These are phyloP conservation scores for Paguma larvata DNA, from an alignment of 2,797 vertebrate genomes.

Conservation along the genomic window DNA sequence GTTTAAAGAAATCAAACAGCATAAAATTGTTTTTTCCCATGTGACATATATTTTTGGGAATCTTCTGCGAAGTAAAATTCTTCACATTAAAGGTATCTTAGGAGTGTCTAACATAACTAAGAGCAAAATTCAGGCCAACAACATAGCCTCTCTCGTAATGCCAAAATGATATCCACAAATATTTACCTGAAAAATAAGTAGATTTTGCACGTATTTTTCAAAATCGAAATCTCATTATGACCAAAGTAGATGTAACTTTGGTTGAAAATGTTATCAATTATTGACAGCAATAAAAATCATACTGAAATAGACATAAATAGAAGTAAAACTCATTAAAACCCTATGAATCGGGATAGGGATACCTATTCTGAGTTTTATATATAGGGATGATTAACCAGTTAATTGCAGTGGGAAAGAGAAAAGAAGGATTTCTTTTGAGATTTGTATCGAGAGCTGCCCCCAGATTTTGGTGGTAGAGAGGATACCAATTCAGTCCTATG, in stretches of 20 bases:
- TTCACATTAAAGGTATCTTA: neutral
- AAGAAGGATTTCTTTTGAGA: neutral
- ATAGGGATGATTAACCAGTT: neutral
- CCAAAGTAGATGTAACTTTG: neutral
- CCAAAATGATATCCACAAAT: neutral
- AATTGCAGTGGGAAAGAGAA: neutral
- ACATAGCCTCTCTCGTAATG: neutral
- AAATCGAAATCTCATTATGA: constrained; percentile 1
- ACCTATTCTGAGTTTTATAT: neutral
- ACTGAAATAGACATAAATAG: neutral
- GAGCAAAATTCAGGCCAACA: neutral
- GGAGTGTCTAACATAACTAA: neutral
- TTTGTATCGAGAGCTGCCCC: neutral
- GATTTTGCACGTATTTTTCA: neutral
- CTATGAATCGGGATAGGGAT: neutral
- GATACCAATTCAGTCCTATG: no score
- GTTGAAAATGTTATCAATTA: neutral
- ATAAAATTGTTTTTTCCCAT: neutral
- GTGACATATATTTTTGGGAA: neutral
- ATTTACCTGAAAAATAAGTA: constrained; percentile 12
- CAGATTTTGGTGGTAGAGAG: neutral
- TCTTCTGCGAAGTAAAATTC: neutral
- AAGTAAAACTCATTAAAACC: neutral
- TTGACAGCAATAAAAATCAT: neutral
- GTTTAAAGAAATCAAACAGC: constrained; percentile 26